Percentiles rank a stretch among this genome's conserved stretches.
Conservation (phyloP, 2,113 vertebrate species). For the Alosa alosa region DNA sequence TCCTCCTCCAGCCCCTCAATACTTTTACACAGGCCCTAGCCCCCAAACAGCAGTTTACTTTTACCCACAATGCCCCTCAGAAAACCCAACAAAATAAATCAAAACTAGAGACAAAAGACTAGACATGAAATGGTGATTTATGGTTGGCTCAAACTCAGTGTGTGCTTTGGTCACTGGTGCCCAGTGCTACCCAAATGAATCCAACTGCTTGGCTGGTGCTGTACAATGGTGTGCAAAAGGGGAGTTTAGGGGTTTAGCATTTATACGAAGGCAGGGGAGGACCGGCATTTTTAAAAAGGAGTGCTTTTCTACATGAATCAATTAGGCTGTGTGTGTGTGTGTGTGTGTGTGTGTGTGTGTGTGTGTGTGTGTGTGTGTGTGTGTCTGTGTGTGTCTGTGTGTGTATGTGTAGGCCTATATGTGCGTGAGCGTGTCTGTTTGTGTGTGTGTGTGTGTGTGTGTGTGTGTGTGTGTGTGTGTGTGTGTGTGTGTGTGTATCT, state of each 20-base stretch:
- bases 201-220: neutral
- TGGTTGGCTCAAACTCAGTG: constrained; percentile 43
- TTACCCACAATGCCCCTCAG: neutral
- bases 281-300: neutral
- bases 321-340: neutral
- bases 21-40: no score
- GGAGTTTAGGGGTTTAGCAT: neutral
- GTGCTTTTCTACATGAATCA: neutral
- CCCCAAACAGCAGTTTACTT: neutral
- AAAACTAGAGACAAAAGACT: neutral
- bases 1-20: neutral
- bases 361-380: neutral
- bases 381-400: neutral
- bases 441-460: neutral
- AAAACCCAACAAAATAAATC: neutral
- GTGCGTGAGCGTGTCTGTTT: neutral
- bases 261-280: neutral
- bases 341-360: neutral
- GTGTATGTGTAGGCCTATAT: neutral
- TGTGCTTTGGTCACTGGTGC: constrained; percentile 29
- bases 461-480: neutral
- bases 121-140: neutral
- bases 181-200: neutral
- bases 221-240: neutral
- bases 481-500: neutral